Conservation (phyloP, 2,797 vertebrate species). For the Xyrichtys novacula region DNA sequence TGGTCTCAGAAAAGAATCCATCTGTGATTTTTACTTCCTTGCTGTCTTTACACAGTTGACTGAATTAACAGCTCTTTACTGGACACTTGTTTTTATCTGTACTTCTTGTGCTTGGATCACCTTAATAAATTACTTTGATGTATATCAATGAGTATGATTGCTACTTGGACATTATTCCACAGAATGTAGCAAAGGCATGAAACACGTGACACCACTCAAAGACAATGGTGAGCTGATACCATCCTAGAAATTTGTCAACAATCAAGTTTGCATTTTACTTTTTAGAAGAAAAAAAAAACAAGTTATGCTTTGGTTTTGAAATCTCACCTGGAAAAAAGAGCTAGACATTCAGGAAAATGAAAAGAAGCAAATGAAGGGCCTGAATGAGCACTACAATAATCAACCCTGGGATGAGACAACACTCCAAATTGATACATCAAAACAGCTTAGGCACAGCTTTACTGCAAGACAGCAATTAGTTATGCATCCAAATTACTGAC, state of each 20-base stretch:
- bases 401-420: conserved; percentile 24
- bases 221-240: too few relatives aligned
- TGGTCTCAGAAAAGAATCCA: too few relatives aligned
- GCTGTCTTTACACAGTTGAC: too few relatives aligned
- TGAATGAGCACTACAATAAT: conserved; percentile 21
- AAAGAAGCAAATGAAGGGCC: conserved; percentile 20
- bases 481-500: conserved; percentile 39
- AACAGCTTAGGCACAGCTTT: conserved; percentile 24
- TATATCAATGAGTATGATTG: too few relatives aligned
- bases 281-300: conserved; percentile 12
- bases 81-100: too few relatives aligned
- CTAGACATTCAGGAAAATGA: conserved; percentile 18
- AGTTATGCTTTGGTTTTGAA: conserved; percentile 12
- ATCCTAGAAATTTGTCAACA: not conserved
- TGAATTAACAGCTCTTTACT: too few relatives aligned
- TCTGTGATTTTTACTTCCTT: too few relatives aligned
- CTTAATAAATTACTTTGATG: too few relatives aligned
- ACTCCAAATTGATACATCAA: conserved; percentile 24
- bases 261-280: not conserved
- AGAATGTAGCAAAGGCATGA: too few relatives aligned
- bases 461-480: conserved; percentile 38
- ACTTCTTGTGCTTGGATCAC: too few relatives aligned
- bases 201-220: too few relatives aligned
- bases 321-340: conserved; percentile 15
- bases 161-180: too few relatives aligned